A percentile compares a stretch with the other conserved stretches of the same genome.
Conservation (phyloP, 2,113 vertebrate species). For the Dromaius novaehollandiae region DNA sequence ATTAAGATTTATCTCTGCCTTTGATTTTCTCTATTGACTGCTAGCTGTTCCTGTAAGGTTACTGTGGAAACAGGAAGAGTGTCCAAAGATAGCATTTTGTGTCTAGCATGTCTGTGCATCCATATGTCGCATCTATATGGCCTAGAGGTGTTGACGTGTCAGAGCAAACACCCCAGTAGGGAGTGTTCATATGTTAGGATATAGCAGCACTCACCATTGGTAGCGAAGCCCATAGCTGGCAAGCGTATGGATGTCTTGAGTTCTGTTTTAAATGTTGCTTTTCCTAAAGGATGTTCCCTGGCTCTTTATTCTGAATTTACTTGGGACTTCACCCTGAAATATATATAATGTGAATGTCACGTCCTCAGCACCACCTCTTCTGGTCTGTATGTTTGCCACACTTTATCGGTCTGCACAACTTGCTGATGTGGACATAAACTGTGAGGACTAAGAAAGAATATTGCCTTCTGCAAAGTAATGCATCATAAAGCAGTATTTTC, state of each 20-base stretch:
- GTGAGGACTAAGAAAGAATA: background rate
- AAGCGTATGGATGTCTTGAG: background rate
- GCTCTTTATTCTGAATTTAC: background rate
- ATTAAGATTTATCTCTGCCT: conserved; percentile 69
- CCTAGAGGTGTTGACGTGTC: background rate
- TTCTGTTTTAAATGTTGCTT: background rate
- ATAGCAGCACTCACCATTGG: background rate
- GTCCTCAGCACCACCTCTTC: no score
- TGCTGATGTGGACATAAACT: no score
- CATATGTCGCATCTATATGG: conserved; percentile 23
- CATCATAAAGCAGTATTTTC: background rate
- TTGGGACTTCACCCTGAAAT: background rate
- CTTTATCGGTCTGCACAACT: no score
- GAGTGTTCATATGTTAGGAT: background rate
- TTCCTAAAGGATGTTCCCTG: background rate
- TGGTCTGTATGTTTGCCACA: no score
- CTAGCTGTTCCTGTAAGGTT: conserved; percentile 55
- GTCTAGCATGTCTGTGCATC: conserved; percentile 40
- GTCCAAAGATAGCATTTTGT: conserved; percentile 22
- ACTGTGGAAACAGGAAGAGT: conserved; percentile 61
- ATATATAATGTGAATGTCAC: no score
- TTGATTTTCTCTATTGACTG: conserved; percentile 70
- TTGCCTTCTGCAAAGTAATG: background rate
- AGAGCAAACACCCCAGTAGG: background rate
- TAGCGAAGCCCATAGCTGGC: background rate